Base-by-base conservation (phyloP, 2,797 vertebrate species). In the Chrysocyon brachyurus region DNA sequence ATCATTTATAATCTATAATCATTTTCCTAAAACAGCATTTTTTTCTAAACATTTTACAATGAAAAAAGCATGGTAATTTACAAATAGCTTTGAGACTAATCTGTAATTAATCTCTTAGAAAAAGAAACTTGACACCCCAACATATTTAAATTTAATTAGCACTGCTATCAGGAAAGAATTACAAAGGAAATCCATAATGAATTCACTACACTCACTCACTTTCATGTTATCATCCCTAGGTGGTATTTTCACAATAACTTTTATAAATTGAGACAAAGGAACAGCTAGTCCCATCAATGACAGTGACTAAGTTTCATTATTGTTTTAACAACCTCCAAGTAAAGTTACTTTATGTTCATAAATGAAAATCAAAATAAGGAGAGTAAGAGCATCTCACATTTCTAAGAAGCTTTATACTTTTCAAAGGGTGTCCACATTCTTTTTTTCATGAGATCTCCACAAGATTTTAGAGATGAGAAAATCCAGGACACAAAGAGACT, bases 71-170 rank as follows among this genome's bases (percentile, higher is more conserved):
- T 9, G 59, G 72, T 70, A 77, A 97, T 93, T 97, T 56, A 94
- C 68, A 96, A 97, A 97, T 57, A 64, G 52, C 56, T 63, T 94
- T 56, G 63, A 26, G 49, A 92, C 61, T 94, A 84, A 98, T 93
- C 22, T 75, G 90, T 97, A 97, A 96, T 90, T 96, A 95, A 97
- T 97, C 92, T 94, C 64, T 79, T 73, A 64, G 77, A 91, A 91
- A 90, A 97, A 91, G 85, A 93, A 70, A 61, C 6, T 89, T 95
- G 96, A 94, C 33, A 52, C 68, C 66, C 46, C 83, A 94, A 90
- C 70, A 83, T 83, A 97, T 91, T 96, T 94, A 94, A 89, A 96
- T 88, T 97, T 91, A 90, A 96, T 97, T 97, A 97, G 82, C 56
- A 87, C 4, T 75, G 85, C 64, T 96, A 64, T 79, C 70, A 75